Evolutionary conservation across 2,797 vertebrate genomes (phyloP), one percentile per base, ranked within the genome.

Genomic region (Pygocentrus nattereri): DNA sequence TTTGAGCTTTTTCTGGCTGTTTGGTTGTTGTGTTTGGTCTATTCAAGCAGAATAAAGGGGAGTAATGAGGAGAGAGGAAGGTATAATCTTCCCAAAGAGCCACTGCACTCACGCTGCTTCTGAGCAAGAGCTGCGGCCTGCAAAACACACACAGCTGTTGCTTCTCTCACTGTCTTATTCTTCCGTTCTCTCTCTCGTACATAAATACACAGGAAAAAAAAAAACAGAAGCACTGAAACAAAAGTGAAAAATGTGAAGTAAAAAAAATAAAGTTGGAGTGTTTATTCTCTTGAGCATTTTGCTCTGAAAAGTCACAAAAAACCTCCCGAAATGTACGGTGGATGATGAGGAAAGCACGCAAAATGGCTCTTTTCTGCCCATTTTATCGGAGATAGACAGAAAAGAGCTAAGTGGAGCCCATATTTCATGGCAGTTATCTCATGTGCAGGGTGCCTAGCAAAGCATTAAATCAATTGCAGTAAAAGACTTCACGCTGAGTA

Each of bases 131-230:
- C 80, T 76, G 80, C 61, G 61, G 80, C 81, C 54, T 67, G 75
- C 77, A 79, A 82, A 77, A 85, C 76, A 82, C 80, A 82, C 84
- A 80, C 80, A 85, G 77, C 72, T 82, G 80, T 56, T 76, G 59
- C 81, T 68, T 64, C 27, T 79, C 56, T 31, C 23, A 71, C 16
- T 61, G 41, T 34, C 54, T 44, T 52, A 59, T n/a, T 52, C 70
- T 25, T 38, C 71, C 47, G 23, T 41, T 78, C 23, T 27, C 19
- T 61, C 67, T 77, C 41, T 68, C 31, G 15, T 59, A 5, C 38
- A 75, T 15, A 75, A 21, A 10, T 38, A 38, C 5, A 38, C 38
- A 44, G n/a, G n/a, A n/a, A n/a, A n/a, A 8, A 65, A 49, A 59
- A 34, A 21, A 19, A 65, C 68, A 54, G 34, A 73, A n/a, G 44